These are phyloP conservation scores for Sinonovacula constricta DNA, from an alignment of 1,140 invertebrate species.

Conservation along the genomic window DNA sequence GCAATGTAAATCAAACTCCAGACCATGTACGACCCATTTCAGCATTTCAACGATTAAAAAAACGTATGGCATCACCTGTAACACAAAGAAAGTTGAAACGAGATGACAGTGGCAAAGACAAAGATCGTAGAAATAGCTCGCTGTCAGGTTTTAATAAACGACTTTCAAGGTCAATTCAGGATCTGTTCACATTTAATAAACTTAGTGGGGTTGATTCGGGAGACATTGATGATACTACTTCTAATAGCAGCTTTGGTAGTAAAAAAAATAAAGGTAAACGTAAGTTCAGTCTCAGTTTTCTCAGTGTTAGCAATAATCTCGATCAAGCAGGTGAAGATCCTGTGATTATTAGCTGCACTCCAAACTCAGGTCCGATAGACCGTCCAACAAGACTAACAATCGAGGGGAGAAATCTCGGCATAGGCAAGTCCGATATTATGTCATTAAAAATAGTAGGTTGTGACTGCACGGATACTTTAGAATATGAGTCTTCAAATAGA, in stretches of 20 bases:
- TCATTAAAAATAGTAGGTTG: conserved; percentile 70
- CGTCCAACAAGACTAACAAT: conserved; percentile 70
- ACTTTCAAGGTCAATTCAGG: conserved; percentile 72
- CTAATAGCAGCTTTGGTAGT: conserved; percentile 16
- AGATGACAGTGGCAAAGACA: conserved; percentile 53
- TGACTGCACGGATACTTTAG: conserved; percentile 70
- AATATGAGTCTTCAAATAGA: conserved; percentile 71
- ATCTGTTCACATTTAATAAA: conserved; percentile 67
- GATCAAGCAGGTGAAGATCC: conserved; percentile 63
- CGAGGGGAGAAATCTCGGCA: conserved; percentile 70
- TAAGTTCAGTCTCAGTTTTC: conserved; percentile 50
- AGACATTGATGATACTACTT: conserved; percentile 46
- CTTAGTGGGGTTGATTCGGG: conserved; percentile 29
- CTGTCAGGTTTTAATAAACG: conserved; percentile 72
- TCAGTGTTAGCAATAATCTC: conserved; percentile 61
- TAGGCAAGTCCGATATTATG: conserved; percentile 71
- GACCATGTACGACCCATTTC: conserved; percentile 29
- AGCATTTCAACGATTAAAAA: conserved; percentile 59
- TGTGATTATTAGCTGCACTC: conserved; percentile 67
- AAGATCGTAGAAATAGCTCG: conserved; percentile 51
- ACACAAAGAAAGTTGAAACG: conserved; percentile 48
- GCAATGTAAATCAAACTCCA: conserved; percentile 18
- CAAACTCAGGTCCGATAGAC: conserved; percentile 65
- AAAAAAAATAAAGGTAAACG: conserved; percentile 32
- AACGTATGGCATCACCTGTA: conserved; percentile 56